Conservation (phyloP, 2,113 vertebrate genomes). For the Lophura nycthemera region DNA sequence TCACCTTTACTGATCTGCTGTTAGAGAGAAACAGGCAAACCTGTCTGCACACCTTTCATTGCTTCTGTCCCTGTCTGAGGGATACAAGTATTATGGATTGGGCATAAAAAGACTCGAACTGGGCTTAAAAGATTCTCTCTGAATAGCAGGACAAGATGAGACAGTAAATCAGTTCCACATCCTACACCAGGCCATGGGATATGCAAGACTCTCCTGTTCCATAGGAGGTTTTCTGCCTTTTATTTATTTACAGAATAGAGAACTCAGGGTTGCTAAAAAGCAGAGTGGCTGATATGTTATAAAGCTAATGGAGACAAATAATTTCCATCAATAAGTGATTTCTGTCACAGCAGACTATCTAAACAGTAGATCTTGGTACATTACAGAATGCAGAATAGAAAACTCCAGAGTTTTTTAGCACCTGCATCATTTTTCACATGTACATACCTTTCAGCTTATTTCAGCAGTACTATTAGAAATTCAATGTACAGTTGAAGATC, state of each 20-base stretch:
- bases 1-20: not conserved
- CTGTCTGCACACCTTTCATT: not conserved
- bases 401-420: not conserved
- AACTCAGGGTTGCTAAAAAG: not conserved
- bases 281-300: too few species aligned
- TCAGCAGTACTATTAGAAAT: not conserved
- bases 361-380: fast-evolving
- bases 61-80: not conserved
- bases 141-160: not conserved
- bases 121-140: not conserved
- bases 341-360: not conserved
- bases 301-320: not conserved
- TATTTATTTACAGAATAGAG: not conserved
- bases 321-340: not conserved
- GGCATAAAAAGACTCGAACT: not conserved
- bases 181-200: not conserved
- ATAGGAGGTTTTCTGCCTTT: not conserved
- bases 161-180: not conserved
- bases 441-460: not conserved
- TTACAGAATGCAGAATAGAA: not conserved
- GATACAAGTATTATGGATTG: not conserved
- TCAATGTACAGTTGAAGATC: not conserved
- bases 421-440: not conserved
- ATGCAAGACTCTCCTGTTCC: not conserved
- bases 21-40: not conserved